Evolutionary conservation across 2,888 invertebrate species (phyloP), one percentile per base, ranked within the genome.

Genomic region (Thereva nobilitata): DNA sequence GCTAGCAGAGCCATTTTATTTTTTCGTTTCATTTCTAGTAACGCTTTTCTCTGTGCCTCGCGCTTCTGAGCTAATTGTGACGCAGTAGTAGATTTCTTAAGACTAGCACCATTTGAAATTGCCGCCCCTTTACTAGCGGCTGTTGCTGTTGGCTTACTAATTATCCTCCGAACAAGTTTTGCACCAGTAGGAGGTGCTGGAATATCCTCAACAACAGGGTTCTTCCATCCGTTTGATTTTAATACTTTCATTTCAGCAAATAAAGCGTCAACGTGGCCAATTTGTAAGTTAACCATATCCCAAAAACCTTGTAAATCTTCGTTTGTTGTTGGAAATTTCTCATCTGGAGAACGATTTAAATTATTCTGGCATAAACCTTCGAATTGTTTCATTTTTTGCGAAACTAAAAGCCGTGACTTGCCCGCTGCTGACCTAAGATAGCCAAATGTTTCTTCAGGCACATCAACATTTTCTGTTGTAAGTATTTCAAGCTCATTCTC

Each of bases 211-310:
- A 10, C 7, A 42, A 9, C 40, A 10, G 23, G 12, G 79, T 84
- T 87, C 78, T 87, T 84, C 92, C 93, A 93, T 67, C 86, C 84
- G 71, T 88, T 89, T 8, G 79, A 83, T 73, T 84, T 86, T 8
- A 90, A 79, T 7, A 76, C 76, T 5, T 86, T 86, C 44, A 93
- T 85, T 68, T 90, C 89, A 9, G 86, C 84, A 78, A 92, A 94
- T 72, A 92, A 82, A 4, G 86, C 85, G 77, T 94, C 89, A 64
- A 97, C 89, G 76, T 95, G 92, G 69, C 88, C 87, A 23, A 97
- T 91, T 82, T 97, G 96, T 56, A 97, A 85, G 79, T 90, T 89
- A 38, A 97, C 94, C 95, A 97, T 95, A 80, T 97, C 97, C 97
- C 97, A 97, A 83, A 97, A 97, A 0, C 97, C 97, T 75, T 92